Evolutionary conservation across 2,888 invertebrate species (phyloP).

Genomic region (Chironomus riparius): DNA sequence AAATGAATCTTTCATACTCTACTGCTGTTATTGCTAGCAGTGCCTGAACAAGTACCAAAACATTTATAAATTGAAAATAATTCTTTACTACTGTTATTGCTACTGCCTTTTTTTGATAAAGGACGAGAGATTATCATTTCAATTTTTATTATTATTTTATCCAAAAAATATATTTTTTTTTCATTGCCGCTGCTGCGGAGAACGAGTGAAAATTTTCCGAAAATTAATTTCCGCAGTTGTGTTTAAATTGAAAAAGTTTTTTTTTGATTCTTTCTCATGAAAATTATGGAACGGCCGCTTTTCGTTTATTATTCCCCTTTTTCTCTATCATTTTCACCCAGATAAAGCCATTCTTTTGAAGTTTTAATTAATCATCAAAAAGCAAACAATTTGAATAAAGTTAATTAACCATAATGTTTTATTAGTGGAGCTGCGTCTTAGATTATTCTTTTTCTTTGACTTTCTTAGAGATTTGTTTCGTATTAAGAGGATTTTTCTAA

Average conservation of each 20-base stretch:
- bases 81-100: background rate
- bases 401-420: background rate
- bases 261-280: background rate
- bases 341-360: background rate
- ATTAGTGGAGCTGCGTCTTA: background rate
- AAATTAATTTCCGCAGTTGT: slow-evolving; percentile 10
- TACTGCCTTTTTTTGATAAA: background rate
- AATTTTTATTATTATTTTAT: background rate
- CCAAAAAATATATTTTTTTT: background rate
- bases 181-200: background rate
- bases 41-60: background rate
- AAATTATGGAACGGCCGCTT: background rate
- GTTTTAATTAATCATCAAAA: slow-evolving; percentile 4
- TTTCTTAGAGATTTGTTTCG: too few relatives aligned
- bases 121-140: slow-evolving; percentile 6
- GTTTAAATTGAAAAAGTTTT: slow-evolving; percentile 10
- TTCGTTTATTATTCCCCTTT: background rate
- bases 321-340: background rate
- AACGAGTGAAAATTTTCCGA: background rate
- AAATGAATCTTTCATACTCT: slow-evolving; percentile 8
- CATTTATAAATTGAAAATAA: slow-evolving; percentile 1
- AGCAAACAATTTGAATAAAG: background rate
- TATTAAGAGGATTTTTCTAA: too few relatives aligned
- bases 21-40: background rate
- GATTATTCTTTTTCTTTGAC: too few relatives aligned